phyloP scores from a whole-genome alignment of 2,888 invertebrate genomes.

The Torymus aiolomorphi region DNA sequence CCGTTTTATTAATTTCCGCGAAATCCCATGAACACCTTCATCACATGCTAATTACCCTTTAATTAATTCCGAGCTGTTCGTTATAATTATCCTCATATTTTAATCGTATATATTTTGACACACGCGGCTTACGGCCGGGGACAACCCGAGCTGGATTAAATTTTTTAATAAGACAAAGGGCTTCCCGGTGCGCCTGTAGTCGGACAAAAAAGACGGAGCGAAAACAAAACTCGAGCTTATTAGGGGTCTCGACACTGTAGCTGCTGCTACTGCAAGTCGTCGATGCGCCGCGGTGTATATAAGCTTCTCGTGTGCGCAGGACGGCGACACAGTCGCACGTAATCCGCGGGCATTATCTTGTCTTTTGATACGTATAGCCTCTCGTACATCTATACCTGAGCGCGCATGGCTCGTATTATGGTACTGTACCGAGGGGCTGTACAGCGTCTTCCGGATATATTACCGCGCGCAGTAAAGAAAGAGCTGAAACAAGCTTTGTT shows the following conservation, averaged over 20 bases:
- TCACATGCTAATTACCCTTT: too few relatives aligned
- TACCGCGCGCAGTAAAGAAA: too few relatives aligned
- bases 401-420: not conserved
- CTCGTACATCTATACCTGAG: slow-evolving; percentile 13
- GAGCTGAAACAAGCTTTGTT: too few relatives aligned
- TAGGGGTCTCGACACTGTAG: slow-evolving; percentile 14
- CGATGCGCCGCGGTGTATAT: not conserved
- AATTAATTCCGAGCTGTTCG: not conserved
- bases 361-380: slow-evolving; percentile 14
- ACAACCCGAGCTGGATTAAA: not conserved
- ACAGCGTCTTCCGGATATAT: too few relatives aligned
- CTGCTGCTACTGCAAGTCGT: slow-evolving; percentile 15
- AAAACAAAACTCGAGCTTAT: slow-evolving; percentile 19
- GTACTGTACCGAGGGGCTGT: too few relatives aligned
- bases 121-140: not conserved
- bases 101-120: not conserved
- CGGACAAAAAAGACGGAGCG: not conserved
- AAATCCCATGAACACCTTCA: too few relatives aligned
- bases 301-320: slow-evolving; percentile 15
- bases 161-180: slow-evolving; percentile 26
- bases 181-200: not conserved
- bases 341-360: slow-evolving; percentile 36
- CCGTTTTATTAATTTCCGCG: too few relatives aligned
- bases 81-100: slow-evolving; percentile 5
- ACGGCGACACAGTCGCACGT: not conserved